Evolutionary conservation across 2,113 vertebrate species (phyloP), one percentile per base, ranked within the genome.

Genomic region (Anhinga anhinga): DNA sequence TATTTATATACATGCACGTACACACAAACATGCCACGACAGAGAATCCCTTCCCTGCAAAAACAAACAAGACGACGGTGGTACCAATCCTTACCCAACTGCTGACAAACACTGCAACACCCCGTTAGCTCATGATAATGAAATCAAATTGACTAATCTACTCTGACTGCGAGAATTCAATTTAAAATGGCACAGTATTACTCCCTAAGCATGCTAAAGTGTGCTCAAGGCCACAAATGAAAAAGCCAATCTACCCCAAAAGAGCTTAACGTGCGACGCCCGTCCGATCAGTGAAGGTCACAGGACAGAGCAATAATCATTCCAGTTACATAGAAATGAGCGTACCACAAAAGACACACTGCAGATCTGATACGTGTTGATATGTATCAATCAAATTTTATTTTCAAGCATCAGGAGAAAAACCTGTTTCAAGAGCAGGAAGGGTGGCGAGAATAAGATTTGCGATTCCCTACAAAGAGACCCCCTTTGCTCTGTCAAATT

Each of bases 251-350:
- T 53, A 11, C 47, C 27, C 26, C 63, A 71, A 18, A 49, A 7
- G 11, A 34, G 25, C 3, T n/a, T 4, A 49, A 38, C 0, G 5
- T 3, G 50, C 7, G n/a, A 7, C 7, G 30, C 11, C 74, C 70
- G 36, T 2, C 40, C n/a, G 80, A 30, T 5, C 59, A 45, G 36
- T 32, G 90, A 73, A 94, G 85, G 92, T 56, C 81, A 82, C 4
- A 10, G 53, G 15, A 5, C 38, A 45, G 25, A 0, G 61, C 44
- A 55, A 63, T 13, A 27, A 69, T 40, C 63, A 22, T 8, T 42
- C 38, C 86, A 65, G 2, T 7, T n/a, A 11, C 53, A n/a, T 0
- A 29, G 40, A 1, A 32, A 32, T 0, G 22, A 17, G 58, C 3
- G 0, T 3, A 30, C 34, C 36, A 3, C 1, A 21, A 36, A 47